Conservation (phyloP, 2,888 invertebrate genomes). For the Cremastinae sp. region DNA sequence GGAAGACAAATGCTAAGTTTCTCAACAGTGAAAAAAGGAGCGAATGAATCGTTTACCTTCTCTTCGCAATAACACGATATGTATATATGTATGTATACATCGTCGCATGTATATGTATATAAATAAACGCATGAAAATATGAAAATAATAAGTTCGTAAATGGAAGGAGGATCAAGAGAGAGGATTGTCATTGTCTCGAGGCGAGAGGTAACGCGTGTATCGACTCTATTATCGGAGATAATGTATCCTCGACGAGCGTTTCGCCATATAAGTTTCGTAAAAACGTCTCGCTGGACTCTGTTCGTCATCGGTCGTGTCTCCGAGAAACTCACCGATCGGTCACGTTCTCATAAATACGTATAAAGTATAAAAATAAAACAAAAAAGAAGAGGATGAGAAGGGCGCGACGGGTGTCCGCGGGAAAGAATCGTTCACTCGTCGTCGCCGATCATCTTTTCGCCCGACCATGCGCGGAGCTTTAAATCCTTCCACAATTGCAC, state of each 20-base stretch:
- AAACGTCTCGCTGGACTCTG: slow-evolving; percentile 24
- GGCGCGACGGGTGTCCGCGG: neutral
- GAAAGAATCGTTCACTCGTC: slow-evolving; percentile 44
- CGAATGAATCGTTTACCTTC: neutral
- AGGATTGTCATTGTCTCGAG: slow-evolving; percentile 62
- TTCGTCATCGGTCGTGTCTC: slow-evolving; percentile 31
- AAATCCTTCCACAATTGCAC: neutral
- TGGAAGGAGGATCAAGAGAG: slow-evolving; percentile 42
- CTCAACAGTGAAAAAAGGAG: too few species aligned
- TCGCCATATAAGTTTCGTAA: slow-evolving; percentile 60
- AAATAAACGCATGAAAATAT: slow-evolving; percentile 15
- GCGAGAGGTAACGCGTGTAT: slow-evolving; percentile 56
- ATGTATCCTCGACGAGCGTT: slow-evolving; percentile 60
- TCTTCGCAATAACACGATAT: neutral
- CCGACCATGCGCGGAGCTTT: slow-evolving; percentile 11
- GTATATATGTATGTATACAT: slow-evolving; percentile 5
- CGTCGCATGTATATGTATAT: neutral
- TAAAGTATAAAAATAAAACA: slow-evolving; percentile 14
- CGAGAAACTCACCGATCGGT: slow-evolving; percentile 39
- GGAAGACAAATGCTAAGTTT: too few species aligned
- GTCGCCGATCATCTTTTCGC: slow-evolving; percentile 63
- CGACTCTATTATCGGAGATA: slow-evolving; percentile 65
- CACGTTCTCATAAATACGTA: slow-evolving; percentile 60
- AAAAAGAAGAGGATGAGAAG: neutral
- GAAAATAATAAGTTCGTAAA: slow-evolving; percentile 41